Evolutionary conservation across 1,140 invertebrate genomes (phyloP).

Genomic region (Pogonus chalceus): DNA sequence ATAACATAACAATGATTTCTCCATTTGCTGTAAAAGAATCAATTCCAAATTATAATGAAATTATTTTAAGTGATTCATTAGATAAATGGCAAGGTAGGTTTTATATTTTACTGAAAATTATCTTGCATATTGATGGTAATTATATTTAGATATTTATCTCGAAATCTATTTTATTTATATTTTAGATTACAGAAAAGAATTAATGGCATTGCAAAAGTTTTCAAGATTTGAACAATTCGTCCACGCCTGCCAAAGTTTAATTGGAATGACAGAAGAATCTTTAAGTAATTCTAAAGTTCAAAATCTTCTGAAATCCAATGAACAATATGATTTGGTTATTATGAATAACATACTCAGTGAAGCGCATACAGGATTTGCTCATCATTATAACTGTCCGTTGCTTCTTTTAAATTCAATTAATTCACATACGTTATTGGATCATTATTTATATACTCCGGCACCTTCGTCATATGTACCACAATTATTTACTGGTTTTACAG

Average conservation of each 20-base stretch:
- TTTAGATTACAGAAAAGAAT: not conserved
- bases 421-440: too few species aligned
- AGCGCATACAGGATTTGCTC: not conserved
- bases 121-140: not conserved
- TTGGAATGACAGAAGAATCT: not conserved
- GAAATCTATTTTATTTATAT: not conserved
- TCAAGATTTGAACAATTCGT: too few species aligned
- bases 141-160: too few species aligned
- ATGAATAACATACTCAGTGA: not conserved
- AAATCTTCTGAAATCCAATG: not conserved
- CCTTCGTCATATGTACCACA: conserved; percentile 43
- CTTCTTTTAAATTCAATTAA: too few species aligned
- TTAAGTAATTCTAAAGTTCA: not conserved
- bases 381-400: not conserved
- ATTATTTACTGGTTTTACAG: conserved; percentile 39
- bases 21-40: conserved; percentile 29
- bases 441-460: too few species aligned
- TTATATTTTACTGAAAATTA: too few species aligned
- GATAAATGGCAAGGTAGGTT: not conserved
- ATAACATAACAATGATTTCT: conserved; percentile 37
- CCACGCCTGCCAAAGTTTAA: too few species aligned
- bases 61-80: not conserved
- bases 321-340: not conserved
- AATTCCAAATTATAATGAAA: conserved; percentile 20
- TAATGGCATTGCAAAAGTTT: not conserved